Conservation (phyloP, 2,113 vertebrate genomes). For the Hepsetus odoe region DNA sequence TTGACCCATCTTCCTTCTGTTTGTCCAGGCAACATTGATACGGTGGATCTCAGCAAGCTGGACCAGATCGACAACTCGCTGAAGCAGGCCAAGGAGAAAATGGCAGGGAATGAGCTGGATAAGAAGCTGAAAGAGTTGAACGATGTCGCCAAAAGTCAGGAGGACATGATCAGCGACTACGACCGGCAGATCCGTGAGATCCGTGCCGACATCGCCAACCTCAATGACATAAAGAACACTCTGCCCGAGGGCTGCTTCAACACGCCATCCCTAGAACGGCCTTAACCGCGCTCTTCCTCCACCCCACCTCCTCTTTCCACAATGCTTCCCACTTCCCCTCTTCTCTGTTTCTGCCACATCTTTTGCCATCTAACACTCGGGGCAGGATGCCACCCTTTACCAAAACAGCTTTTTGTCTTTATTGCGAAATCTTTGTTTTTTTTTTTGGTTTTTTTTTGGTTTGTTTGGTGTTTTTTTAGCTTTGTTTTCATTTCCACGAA, state of each 20-base stretch:
- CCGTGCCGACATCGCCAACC: slow-evolving; percentile 88
- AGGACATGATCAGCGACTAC: slow-evolving; percentile 87
- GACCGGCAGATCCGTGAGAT: slow-evolving; percentile 92
- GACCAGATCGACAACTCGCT: slow-evolving; percentile 87
- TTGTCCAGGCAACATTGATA: slow-evolving; percentile 87
- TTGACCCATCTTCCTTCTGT: background rate
- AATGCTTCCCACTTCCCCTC: slow-evolving; percentile 3
- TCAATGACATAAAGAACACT: slow-evolving; percentile 94
- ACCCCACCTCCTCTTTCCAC: background rate
- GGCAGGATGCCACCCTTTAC: slow-evolving; percentile 78
- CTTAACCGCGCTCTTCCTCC: slow-evolving; percentile 65
- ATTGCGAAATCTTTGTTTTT: slow-evolving; percentile 43
- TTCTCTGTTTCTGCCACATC: slow-evolving; percentile 10
- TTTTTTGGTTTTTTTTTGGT: slow-evolving; percentile 45
- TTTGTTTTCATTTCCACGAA: slow-evolving; percentile 41
- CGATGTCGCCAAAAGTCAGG: slow-evolving; percentile 84
- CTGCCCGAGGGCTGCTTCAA: slow-evolving; percentile 95
- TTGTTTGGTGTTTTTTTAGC: slow-evolving; percentile 41
- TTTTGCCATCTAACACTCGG: slow-evolving; percentile 42
- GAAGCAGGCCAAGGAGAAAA: slow-evolving; percentile 86
- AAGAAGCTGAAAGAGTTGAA: slow-evolving; percentile 87
- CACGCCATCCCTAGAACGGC: slow-evolving; percentile 90
- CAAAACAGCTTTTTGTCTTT: slow-evolving; percentile 72
- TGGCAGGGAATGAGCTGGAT: slow-evolving; percentile 85
- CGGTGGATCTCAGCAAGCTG: slow-evolving; percentile 91